Percentiles rank a stretch among this genome's conserved stretches.
Conservation (phyloP, 2,888 invertebrate species). For the Pherbina coryleti region DNA sequence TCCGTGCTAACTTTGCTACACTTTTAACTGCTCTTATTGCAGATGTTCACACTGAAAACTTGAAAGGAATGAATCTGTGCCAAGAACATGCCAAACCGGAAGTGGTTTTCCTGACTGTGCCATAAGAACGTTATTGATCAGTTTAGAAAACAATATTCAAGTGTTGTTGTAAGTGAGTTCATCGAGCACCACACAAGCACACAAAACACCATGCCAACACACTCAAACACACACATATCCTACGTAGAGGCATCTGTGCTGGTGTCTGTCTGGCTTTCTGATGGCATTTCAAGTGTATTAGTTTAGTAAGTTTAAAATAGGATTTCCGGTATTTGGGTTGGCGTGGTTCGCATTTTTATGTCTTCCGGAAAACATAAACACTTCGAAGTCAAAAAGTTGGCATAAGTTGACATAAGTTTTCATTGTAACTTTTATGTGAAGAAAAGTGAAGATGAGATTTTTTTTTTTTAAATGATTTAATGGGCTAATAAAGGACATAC, state of each 20-base stretch:
- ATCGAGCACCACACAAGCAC: not conserved
- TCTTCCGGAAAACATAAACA: conserved; percentile 65
- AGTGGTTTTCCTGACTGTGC: conserved; percentile 6
- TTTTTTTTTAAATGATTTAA: too few relatives aligned
- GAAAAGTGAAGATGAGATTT: too few relatives aligned
- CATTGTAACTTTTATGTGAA: conserved; percentile 22
- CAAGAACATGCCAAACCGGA: conserved; percentile 20
- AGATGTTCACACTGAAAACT: conserved; percentile 3
- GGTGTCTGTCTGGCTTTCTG: conserved; percentile 1
- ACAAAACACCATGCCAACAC: not conserved
- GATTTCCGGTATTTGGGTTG: conserved; percentile 20
- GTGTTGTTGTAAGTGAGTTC: conserved; percentile 9
- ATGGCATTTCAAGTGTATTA: conserved; percentile 23
- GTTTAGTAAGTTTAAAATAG: conserved; percentile 21
- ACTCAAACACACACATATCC: not conserved
- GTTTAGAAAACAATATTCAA: conserved; percentile 21
- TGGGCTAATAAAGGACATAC: too few relatives aligned
- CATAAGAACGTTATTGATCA: conserved; percentile 19
- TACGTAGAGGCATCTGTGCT: not conserved
- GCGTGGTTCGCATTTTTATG: conserved; percentile 53
- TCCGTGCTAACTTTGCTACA: not conserved
- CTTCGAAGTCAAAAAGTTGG: conserved; percentile 51
- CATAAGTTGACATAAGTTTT: conserved; percentile 44
- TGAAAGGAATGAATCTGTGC: conserved; percentile 11
- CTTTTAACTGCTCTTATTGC: not conserved